Conservation (phyloP, 2,888 invertebrate genomes). For the Flexamia atlantica region DNA sequence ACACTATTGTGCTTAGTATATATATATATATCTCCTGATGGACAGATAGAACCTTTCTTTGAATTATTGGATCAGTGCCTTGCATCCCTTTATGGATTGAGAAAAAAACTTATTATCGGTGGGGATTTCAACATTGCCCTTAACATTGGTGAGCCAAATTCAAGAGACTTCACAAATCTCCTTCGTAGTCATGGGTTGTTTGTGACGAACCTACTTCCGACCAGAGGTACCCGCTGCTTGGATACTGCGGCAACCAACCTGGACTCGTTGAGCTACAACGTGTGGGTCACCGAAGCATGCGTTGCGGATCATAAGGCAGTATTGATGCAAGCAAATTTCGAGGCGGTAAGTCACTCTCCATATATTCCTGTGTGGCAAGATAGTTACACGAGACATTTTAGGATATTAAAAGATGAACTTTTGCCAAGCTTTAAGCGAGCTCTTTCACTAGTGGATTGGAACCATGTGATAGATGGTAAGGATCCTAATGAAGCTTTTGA, state of each 20-base stretch:
- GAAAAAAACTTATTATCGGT: not conserved
- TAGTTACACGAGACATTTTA: not conserved
- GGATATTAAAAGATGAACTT: not conserved
- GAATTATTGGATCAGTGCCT: not conserved
- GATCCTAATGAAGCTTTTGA: not conserved
- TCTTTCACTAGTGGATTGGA: not conserved
- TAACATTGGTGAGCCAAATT: not conserved
- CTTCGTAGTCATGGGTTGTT: conserved; percentile 3
- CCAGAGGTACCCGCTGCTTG: conserved; percentile 11
- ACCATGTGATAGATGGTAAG: not conserved
- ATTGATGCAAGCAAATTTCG: not conserved
- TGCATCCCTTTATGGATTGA: not conserved
- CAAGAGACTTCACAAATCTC: not conserved
- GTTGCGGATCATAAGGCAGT: conserved; percentile 26
- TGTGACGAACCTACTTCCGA: not conserved
- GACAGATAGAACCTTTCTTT: not conserved
- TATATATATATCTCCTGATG: not conserved
- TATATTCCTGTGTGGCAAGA: not conserved
- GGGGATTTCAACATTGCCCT: not conserved
- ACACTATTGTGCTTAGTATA: not conserved
- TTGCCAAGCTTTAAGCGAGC: not conserved
- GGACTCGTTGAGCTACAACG: not conserved
- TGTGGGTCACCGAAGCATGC: not conserved
- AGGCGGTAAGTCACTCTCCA: not conserved
- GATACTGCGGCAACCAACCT: conserved; percentile 14